A percentile compares a stretch with the other conserved stretches of the same genome.
phyloP scores from a whole-genome alignment of 2,113 vertebrate species.

The Gymnocephalus cernua region DNA sequence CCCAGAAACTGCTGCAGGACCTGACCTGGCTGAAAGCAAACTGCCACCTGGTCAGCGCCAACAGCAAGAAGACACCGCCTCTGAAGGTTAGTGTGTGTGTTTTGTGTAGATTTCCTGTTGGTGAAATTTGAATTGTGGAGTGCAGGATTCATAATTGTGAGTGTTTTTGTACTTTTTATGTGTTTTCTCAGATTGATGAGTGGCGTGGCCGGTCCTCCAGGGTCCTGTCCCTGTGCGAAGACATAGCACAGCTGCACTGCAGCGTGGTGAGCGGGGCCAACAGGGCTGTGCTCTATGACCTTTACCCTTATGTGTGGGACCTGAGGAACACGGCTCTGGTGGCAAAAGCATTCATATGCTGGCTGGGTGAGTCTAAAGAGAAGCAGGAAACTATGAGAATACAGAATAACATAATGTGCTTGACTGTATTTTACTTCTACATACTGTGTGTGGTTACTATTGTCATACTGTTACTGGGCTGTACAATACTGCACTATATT shows the following conservation, averaged over 20 bases:
- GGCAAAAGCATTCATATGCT: conserved; percentile 87
- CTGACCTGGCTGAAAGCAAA: conserved; percentile 87
- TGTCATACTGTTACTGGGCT: no score
- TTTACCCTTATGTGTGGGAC: conserved; percentile 92
- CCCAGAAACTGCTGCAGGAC: conserved; percentile 85
- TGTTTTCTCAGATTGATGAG: conserved; percentile 68
- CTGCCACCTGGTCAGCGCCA: conserved; percentile 82
- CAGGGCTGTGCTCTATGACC: conserved; percentile 87
- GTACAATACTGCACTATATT: no score
- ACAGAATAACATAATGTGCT: background rate
- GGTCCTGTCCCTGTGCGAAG: conserved; percentile 83
- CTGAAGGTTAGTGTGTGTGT: conserved; percentile 76
- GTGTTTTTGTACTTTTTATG: background rate
- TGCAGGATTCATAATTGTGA: background rate
- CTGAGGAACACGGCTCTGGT: conserved; percentile 88
- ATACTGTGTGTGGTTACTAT: no score
- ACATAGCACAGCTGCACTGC: conserved; percentile 84
- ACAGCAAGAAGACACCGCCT: conserved; percentile 78
- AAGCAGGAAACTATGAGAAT: background rate
- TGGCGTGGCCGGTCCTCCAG: conserved; percentile 83
- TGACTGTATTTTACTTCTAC: background rate
- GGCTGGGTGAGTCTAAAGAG: conserved; percentile 84
- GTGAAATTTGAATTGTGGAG: background rate
- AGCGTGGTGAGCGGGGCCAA: conserved; percentile 84
- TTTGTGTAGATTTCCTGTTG: background rate